These are phyloP conservation scores for Rhagoletis zephyria DNA, from an alignment of 1,140 invertebrate genomes.

Conservation along the genomic window DNA sequence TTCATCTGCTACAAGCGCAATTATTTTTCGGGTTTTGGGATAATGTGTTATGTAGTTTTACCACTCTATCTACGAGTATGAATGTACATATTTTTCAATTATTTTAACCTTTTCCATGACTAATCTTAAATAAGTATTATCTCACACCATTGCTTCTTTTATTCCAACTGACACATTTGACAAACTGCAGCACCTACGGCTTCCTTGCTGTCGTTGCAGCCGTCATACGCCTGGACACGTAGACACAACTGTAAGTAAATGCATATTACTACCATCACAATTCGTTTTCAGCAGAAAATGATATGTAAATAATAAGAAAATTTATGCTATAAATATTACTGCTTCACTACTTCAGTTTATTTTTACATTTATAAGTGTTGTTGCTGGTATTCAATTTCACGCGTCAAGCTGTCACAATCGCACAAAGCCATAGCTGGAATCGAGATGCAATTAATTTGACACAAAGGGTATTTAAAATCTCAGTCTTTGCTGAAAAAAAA, in stretches of 20 bases:
- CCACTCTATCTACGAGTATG: too few relatives aligned
- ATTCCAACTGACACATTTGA: constrained; percentile 35
- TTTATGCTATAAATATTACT: too few relatives aligned
- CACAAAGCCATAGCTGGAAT: constrained; percentile 10
- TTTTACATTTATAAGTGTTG: too few relatives aligned
- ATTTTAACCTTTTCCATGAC: too few relatives aligned
- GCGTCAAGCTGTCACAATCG: not conserved
- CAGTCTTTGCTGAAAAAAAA: too few relatives aligned
- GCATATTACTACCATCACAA: too few relatives aligned
- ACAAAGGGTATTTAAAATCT: not conserved
- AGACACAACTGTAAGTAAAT: not conserved
- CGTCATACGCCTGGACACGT: constrained; percentile 8
- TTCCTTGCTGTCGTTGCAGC: constrained; percentile 10
- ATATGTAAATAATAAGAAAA: not conserved
- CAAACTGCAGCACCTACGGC: not conserved
- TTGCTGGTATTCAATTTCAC: not conserved
- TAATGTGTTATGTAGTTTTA: too few relatives aligned
- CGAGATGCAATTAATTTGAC: not conserved
- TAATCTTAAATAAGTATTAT: not conserved
- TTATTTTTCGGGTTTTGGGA: too few relatives aligned
- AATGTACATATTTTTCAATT: too few relatives aligned
- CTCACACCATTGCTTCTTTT: not conserved
- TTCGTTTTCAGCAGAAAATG: not conserved
- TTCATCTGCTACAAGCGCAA: too few relatives aligned
- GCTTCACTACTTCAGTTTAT: too few relatives aligned